Evolutionary conservation across 2,797 vertebrate genomes (phyloP), one percentile per base, ranked within the genome.

Genomic region (Melanotaenia nigrans): DNA sequence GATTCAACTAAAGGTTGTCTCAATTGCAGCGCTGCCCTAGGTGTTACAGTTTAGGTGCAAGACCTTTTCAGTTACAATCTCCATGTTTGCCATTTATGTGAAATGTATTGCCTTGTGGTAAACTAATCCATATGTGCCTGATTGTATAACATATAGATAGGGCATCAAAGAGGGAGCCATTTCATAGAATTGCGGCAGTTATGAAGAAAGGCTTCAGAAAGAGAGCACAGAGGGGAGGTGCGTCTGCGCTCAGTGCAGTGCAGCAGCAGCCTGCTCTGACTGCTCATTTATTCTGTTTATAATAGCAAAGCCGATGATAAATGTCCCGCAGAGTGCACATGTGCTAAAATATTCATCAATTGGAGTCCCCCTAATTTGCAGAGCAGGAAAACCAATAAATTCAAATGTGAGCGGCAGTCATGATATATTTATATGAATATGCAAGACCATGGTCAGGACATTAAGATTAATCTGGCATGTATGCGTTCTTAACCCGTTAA

Each of bases 271-370:
- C 82, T 73, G 94, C 93, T 93, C 93, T 96, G 96, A 96, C 96
- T 98, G 95, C 95, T 98, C 96, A 97, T 98, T 98, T 97, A 97
- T 98, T 97, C 95, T 97, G 96, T 98, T 98, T 97, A 96, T 96
- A 97, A 96, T 95, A 96, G 95, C 89, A 85, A 91, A 87, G 87
- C 86, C 80, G 93, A 95, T 96, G 96, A 97, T 96, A 97, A 97
- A 96, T 95, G 96, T 96, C 96, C 96, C 94, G 92, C 95, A 94
- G 96, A 96, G 96, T 95, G 96, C 95, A 96, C 95, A 96, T 95
- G 95, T 96, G 96, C 94, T 97, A 96, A 98, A 98, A 98, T 98
- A 97, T 98, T 98, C 95, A 97, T 97, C 96, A 96, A 96, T 96
- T 95, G 95, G 87, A 93, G 90, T 78, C 81, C 86, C 89, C 90